Base-by-base conservation (phyloP, 2,113 vertebrate genomes). In the Alouatta palliata region DNA sequence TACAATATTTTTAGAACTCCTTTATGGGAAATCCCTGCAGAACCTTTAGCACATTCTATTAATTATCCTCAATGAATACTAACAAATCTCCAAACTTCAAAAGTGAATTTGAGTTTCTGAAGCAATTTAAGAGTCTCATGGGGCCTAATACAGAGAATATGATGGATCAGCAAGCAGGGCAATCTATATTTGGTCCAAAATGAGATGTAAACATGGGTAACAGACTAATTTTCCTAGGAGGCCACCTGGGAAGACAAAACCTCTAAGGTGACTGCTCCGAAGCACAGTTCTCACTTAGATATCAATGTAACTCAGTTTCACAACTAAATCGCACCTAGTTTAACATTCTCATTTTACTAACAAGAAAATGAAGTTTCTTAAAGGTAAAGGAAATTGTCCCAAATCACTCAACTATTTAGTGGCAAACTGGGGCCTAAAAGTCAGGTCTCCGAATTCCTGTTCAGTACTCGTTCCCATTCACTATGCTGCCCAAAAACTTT, bases 1-100 rank as follows among this genome's bases (percentile, higher is more conserved):
- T 49, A 58, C 1, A 83, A 61, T 90, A 45, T 84, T 52, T 95
- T 79, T 81, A 80, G 6, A 91, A 87, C 14, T 80, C 8, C 21
- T 81, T 90, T 88, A 37, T 52, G 37, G n/a, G 35, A 97, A 97
- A 94, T 81, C 49, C 20, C 54, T 90, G 9, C 13, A 89, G 54
- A 90, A 70, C 2, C 21, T 71, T 54, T 52, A 87, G 32, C 49
- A 77, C 12, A 84, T 75, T 73, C 83, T 56, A 86, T 19, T 58
- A 75, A 84, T 81, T 87, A 75, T 56, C 49, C 40, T 95, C 35
- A 87, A 91, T 12, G 58, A 87, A 77, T 83, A 16, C 32, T 86
- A 92, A 77, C 14, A 56, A 81, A 84, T 68, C 40, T 90, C 81
- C 73, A 47, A 88, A 91, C 32, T 20, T 76, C 12, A 40, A 87